Base-by-base conservation (phyloP, 2,113 vertebrate species). In the Petromus typicus region DNA sequence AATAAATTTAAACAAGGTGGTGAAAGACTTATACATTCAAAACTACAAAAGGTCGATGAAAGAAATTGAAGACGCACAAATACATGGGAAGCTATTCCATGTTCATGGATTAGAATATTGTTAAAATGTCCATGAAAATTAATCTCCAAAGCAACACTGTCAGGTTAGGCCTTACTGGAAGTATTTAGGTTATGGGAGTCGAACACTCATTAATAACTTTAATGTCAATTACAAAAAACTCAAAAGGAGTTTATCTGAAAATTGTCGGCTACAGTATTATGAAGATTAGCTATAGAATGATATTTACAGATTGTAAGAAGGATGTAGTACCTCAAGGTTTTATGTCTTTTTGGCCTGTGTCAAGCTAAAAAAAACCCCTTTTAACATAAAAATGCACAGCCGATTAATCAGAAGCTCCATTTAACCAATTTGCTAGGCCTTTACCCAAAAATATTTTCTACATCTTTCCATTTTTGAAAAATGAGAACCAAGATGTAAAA, bases 221-320 rank as follows among this genome's bases (percentile, higher is more conserved):
- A 45, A 63, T 64, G 40, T 40, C 59, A 83, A 22, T 83, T 64
- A 83, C 32, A 63, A 63, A 45, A 64, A 88, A 83, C n/a, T 89
- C 63, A 94, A 89, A 94, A 91, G 4, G 17, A 84, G 16, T 30
- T 16, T 63, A 69, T 64, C 37, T 84, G 85, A 96, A 51, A 88
- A 88, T 2, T 56, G 16, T 48, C 56, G 79, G 69, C 30, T 43
- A 71, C 45, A 84, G 63, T 88, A 73, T 37, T 76, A 90, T 22
- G 3, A 92, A 84, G 71, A 56, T 71, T 79, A 54, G 34, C 16
- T 86, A 85, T 17, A 76, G 23, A 37, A 34, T 56, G 78, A 83
- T 63, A 91, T 48, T 85, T 75, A 80, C 73, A 94, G n/a, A 96
- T 1, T 69, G 1, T 48, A 94, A 88, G 23, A 40, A 23, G 81